Evolutionary conservation across 2,888 invertebrate genomes (phyloP).

Genomic region (Tipula helvola): DNA sequence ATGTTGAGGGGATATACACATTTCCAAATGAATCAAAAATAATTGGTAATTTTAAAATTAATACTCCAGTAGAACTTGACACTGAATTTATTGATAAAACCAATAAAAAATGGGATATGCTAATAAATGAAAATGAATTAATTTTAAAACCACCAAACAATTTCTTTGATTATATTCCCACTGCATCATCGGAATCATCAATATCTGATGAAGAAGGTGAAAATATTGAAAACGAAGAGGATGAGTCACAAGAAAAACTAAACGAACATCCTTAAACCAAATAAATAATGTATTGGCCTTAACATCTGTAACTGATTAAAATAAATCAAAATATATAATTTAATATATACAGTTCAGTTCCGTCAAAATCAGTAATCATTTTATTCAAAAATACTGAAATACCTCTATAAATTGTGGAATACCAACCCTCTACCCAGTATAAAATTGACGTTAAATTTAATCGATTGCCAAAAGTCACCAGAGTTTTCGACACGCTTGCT

Average conservation of each 20-base stretch:
- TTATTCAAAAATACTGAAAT: no score
- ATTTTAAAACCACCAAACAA: not conserved
- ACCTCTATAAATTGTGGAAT: no score
- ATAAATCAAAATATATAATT: not conserved
- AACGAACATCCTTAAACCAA: not conserved
- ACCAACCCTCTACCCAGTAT: no score
- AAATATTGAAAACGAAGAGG: not conserved
- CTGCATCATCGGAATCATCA: not conserved
- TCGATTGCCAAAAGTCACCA: not conserved
- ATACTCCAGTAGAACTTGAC: not conserved
- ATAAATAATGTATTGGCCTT: not conserved
- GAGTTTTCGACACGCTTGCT: not conserved
- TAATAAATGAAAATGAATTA: not conserved
- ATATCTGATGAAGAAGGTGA: not conserved
- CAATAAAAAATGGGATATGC: not conserved
- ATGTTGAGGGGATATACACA: not conserved
- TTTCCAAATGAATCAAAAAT: not conserved
- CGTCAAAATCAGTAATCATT: no score
- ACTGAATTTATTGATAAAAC: not conserved
- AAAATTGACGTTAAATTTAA: not conserved
- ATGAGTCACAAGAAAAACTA: not conserved
- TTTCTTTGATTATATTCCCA: not conserved
- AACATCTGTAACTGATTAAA: not conserved
- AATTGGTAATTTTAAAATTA: not conserved
- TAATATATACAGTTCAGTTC: no score